Conservation (phyloP, 2,888 invertebrate species). For the Leucophenga montana region DNA sequence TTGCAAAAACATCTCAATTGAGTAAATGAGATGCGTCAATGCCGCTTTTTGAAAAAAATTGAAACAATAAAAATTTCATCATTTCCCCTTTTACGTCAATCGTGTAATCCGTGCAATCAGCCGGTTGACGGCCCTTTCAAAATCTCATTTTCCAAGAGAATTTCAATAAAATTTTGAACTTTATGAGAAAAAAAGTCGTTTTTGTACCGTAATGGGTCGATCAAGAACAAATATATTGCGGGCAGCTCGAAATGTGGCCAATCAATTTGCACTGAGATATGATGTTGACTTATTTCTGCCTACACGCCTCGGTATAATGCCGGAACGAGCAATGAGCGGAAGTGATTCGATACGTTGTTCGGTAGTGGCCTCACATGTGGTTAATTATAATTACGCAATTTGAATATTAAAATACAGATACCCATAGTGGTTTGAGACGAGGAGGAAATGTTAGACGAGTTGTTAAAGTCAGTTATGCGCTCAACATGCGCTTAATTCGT, state of each 20-base stretch:
- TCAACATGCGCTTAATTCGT: slow-evolving; percentile 41
- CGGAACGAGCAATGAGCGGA: slow-evolving; percentile 36
- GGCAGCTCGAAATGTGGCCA: slow-evolving; percentile 44
- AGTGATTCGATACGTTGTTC: slow-evolving; percentile 5
- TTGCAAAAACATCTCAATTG: no score
- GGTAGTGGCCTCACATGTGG: slow-evolving; percentile 60
- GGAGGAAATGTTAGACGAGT: background rate
- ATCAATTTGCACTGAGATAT: slow-evolving; percentile 27
- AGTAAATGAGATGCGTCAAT: no score
- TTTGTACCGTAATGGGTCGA: no score
- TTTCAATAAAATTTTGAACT: no score
- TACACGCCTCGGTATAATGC: slow-evolving; percentile 47
- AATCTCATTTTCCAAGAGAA: no score
- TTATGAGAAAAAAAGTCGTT: no score
- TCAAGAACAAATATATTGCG: no score
- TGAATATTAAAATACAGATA: slow-evolving; percentile 59
- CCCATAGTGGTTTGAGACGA: background rate
- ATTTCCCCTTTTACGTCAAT: no score
- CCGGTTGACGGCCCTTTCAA: no score
- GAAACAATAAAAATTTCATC: no score
- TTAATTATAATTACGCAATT: slow-evolving; percentile 71
- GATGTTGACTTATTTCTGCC: slow-evolving; percentile 46
- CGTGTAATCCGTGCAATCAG: no score
- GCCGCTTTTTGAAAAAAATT: no score
- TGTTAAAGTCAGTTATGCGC: slow-evolving; percentile 27